Base-by-base conservation (phyloP, 2,888 invertebrate species). In the Protonemura montana region DNA sequence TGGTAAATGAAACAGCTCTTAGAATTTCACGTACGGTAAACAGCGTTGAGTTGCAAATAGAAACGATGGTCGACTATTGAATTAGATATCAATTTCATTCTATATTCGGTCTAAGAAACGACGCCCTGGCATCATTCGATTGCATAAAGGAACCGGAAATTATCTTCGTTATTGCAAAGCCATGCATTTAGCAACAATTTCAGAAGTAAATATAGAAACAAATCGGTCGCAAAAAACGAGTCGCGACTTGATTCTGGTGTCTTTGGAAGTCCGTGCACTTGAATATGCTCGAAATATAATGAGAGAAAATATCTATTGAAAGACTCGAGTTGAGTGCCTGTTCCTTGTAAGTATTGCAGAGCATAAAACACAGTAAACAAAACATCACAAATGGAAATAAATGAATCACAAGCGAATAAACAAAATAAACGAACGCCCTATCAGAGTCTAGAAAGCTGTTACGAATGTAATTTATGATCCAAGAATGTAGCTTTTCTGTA, bases 341-440 rank as follows among this genome's bases (percentile, higher is more conserved):
- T 13, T 59, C 59, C 1, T 21, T 21, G 59, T 21, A 41, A 59
- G 59, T 13, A 59, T 35, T 10, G 13, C n/a, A 59, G 21, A 13
- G 59, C 59, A 59, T 59, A 59, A 59, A 59, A 59, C 59, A 59
- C 59, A 7, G 59, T 59, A 59, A 59, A 59, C 59, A 59, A 59
- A 59, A 59, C 59, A 59, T 59, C 59, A 59, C 59, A 59, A 59
- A 59, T 59, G 59, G 59, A 59, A 59, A 59, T 59, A 59, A 59
- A 59, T 59, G 59, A 59, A 59, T 59, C 59, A 59, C 59, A 59
- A 59, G 59, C 59, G 59, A 59, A 59, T 59, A 59, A 59, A 59
- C 59, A 59, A 59, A 59, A 59, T 59, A 59, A 59, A 59, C 59
- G 59, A 59, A 59, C 59, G 59, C 59, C 59, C 59, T 59, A 59